Base-by-base conservation (phyloP, 1,140 invertebrate species). In the Polyergus mexicanus region DNA sequence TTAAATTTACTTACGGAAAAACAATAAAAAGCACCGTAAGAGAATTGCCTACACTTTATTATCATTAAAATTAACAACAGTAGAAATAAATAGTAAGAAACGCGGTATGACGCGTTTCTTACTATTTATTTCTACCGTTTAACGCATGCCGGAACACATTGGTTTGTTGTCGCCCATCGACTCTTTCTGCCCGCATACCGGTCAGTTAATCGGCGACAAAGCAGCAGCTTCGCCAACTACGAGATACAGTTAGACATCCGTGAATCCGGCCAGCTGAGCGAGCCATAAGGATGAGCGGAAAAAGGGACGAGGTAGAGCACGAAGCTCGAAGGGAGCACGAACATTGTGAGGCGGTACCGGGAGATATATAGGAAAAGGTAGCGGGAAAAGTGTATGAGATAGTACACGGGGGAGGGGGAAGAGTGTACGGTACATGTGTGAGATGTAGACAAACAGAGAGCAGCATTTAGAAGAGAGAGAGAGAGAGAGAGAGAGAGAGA, bases 241-340 rank as follows among this genome's bases (percentile, higher is more conserved):
- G 87, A 85, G 65, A 28, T 87, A 88, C 87, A 88, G 87, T 88
- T 87, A 88, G 71, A 85, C 62, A 86, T 81, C 69, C 86, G 71
- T 44, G 51, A 69, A 86, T 75, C 69, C 56, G 69, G 54, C 32
- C 85, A 71, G 76, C 63, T 65, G 63, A 75, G 84, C 68, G 71
- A 83, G 63, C 58, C 69, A 75, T 38, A 75, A 80, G 65, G 51
- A 71, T 44, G 25, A 16, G 60, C 25, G 28, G 44, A 75, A 60
- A 66, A 68, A 85, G 56, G n/a, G 81, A 41, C 28, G 62, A 76
- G 63, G 60, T 32, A 69, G 65, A 84, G 28, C 35, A 60, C 47
- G n/a, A 75, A 74, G 22, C 51, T 66, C 68, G 35, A 47, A 54
- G 66, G 56, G 47, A 72, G 32, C 44, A 56, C 28, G 41, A 77